Evolutionary conservation across 23 tunicate species (phyloP).

Genomic region (Clavelina lepadiformis): DNA sequence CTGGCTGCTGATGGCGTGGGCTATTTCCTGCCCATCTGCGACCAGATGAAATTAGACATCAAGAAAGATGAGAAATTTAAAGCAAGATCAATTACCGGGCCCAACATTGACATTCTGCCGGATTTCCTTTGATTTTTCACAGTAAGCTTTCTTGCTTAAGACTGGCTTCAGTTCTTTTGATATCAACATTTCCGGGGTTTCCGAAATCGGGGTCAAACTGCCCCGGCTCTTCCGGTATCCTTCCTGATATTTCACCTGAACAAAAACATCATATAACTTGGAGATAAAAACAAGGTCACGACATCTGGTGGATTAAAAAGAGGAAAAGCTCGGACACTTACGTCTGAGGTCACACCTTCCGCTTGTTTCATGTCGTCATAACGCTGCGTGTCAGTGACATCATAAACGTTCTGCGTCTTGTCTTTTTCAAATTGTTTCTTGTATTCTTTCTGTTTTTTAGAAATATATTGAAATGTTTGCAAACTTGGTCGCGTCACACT

Average conservation of each 20-base stretch:
- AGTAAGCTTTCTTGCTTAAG: conserved; percentile 55
- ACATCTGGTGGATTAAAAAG: no score
- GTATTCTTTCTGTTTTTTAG: conserved; percentile 28
- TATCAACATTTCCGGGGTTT: conserved; percentile 15
- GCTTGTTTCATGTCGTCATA: conserved; percentile 46
- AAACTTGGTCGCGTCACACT: no score
- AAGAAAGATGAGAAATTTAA: no score
- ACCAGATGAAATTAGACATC: no score
- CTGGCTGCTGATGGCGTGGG: conserved; percentile 58
- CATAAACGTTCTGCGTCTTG: conserved; percentile 50
- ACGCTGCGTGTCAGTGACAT: conserved; percentile 51
- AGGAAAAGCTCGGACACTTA: conserved; percentile 7
- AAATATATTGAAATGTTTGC: no score
- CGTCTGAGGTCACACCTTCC: conserved; percentile 43
- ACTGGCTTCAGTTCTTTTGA: conserved; percentile 53
- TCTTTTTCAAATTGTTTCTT: conserved; percentile 59
- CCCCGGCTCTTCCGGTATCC: neutral
- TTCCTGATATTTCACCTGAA: neutral
- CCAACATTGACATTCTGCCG: conserved; percentile 53
- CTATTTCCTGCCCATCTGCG: conserved; percentile 59
- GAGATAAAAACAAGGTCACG: no score
- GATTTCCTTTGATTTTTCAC: conserved; percentile 28
- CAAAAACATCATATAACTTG: neutral
- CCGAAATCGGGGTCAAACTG: neutral
- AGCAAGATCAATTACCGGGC: conserved; percentile 29